These are phyloP conservation scores for Argya squamiceps DNA, from an alignment of 2,797 vertebrate genomes.

Conservation along the genomic window DNA sequence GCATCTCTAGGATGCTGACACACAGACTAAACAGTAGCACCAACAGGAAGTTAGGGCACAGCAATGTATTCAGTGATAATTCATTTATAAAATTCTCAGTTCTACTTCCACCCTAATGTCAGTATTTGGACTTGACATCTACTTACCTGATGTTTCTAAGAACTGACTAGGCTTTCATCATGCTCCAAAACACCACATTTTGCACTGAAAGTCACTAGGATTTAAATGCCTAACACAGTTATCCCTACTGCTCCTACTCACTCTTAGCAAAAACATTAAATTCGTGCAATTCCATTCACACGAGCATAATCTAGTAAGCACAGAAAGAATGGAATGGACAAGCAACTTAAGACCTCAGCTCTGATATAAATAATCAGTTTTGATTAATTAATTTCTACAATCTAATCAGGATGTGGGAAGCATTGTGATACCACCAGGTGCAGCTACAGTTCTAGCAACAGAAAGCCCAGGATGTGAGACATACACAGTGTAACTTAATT, in stretches of 20 bases:
- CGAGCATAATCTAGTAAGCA: not conserved
- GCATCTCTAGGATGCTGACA: not conserved
- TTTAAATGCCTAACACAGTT: not conserved
- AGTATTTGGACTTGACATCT: not conserved
- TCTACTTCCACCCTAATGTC: not conserved
- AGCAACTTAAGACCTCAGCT: conserved; percentile 9
- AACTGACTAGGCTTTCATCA: not conserved
- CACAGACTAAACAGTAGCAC: not conserved
- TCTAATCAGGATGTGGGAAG: not conserved
- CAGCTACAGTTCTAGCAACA: conserved; percentile 7
- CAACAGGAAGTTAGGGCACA: not conserved
- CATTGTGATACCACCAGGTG: not conserved
- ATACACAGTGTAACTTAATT: not conserved
- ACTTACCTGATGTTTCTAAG: not conserved
- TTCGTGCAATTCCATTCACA: not conserved
- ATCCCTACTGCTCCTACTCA: not conserved
- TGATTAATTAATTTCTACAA: not conserved
- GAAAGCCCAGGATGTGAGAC: conserved; percentile 13
- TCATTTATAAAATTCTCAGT: not conserved
- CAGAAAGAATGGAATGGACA: conserved; percentile 21
- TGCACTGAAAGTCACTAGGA: not conserved
- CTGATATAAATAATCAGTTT: not conserved
- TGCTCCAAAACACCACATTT: not conserved
- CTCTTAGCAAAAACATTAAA: not conserved
- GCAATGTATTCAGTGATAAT: not conserved